Evolutionary conservation across 2,888 invertebrate species (phyloP).

Genomic region (Vesta saturnalis): DNA sequence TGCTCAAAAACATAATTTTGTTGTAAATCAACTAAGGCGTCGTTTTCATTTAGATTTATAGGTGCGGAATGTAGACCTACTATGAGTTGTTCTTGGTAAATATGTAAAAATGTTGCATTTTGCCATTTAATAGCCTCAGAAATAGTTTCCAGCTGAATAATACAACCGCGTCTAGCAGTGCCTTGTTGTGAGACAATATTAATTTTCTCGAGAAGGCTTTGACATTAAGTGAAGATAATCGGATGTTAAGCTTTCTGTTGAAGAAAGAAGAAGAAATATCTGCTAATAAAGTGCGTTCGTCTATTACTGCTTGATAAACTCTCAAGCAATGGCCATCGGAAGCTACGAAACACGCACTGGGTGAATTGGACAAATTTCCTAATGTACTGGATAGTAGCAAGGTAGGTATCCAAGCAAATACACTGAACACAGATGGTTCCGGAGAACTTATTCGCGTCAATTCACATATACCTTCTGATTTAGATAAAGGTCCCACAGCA

Average conservation of each 20-base stretch:
- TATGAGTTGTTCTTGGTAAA: constrained; percentile 95
- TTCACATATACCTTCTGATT: constrained; percentile 97
- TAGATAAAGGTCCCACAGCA: constrained; percentile 96
- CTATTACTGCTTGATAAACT: constrained; percentile 98
- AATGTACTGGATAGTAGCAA: constrained; percentile 94
- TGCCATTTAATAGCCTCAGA: constrained; percentile 96
- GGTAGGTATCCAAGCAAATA: constrained; percentile 99
- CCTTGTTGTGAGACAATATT: constrained; percentile 98
- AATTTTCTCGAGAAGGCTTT: constrained; percentile 79
- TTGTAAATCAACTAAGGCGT: constrained; percentile 91
- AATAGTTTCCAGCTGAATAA: constrained; percentile 94
- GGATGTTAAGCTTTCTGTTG: constrained; percentile 78
- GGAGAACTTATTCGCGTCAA: constrained; percentile 96
- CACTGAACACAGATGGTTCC: constrained; percentile 94
- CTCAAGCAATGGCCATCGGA: constrained; percentile 94
- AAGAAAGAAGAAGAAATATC: constrained; percentile 90
- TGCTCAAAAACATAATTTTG: constrained; percentile 90
- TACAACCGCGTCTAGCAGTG: constrained; percentile 98
- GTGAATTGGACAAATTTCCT: constrained; percentile 95
- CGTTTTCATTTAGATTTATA: constrained; percentile 67
- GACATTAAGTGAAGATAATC: constrained; percentile 68
- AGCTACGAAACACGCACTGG: constrained; percentile 98
- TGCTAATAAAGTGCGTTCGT: constrained; percentile 92
- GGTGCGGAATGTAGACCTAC: constrained; percentile 62
- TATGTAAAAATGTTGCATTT: constrained; percentile 94